Percentiles rank a stretch among this genome's conserved stretches.
Evolutionary conservation across 2,113 vertebrate species (phyloP).

Genomic region (Catagonus wagneri): DNA sequence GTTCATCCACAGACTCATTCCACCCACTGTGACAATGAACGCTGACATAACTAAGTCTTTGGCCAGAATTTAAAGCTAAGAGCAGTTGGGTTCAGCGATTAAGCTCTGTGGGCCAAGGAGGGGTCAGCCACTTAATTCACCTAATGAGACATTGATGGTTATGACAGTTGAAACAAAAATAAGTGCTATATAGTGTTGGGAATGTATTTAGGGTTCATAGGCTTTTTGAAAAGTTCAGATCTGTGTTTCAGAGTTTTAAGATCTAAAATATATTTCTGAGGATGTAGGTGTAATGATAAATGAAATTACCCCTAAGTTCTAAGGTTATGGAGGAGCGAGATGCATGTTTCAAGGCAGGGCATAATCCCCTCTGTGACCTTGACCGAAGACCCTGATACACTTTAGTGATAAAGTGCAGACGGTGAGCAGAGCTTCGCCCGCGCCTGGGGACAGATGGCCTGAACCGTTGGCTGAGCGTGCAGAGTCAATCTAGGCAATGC

Average conservation of each 20-base stretch:
- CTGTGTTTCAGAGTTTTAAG: not conserved
- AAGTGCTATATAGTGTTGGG: not conserved
- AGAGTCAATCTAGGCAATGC: not conserved
- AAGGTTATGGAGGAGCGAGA: not conserved
- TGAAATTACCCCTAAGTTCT: not conserved
- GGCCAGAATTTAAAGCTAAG: not conserved
- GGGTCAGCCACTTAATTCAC: not conserved
- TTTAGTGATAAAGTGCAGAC: fast-evolving
- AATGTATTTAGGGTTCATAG: not conserved
- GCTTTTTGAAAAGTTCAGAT: not conserved
- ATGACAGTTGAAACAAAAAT: not conserved
- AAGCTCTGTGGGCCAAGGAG: not conserved
- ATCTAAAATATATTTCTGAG: not conserved
- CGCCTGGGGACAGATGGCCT: fast-evolving
- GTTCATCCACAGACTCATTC: constrained; percentile 17
- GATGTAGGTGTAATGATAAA: not conserved
- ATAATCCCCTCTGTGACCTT: no score
- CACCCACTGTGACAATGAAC: constrained; percentile 17
- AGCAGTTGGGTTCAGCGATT: not conserved
- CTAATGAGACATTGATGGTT: constrained; percentile 21
- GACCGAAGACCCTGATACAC: fast-evolving
- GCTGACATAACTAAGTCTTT: not conserved
- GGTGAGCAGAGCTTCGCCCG: fast-evolving
- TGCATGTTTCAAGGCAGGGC: no score
- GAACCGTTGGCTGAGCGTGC: fast-evolving